Percentiles rank a stretch among this genome's conserved stretches.
These are phyloP conservation scores for Sphaeramia orbicularis DNA, from an alignment of 2,797 vertebrate genomes.

Conservation along the genomic window DNA sequence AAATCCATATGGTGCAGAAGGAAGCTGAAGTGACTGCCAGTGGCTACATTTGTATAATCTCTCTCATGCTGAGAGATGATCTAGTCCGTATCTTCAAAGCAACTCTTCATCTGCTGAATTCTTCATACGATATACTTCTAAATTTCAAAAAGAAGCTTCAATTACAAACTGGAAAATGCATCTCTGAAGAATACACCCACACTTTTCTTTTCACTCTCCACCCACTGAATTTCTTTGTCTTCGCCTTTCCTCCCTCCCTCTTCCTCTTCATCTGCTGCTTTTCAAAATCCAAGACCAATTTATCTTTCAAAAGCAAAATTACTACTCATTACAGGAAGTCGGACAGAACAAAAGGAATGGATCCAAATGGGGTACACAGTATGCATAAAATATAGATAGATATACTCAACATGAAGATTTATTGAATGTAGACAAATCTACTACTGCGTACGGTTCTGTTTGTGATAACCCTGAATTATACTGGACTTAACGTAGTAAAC, in stretches of 20 bases:
- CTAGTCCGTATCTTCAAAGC: conserved; percentile 54
- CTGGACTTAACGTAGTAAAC: no score
- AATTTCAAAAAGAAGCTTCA: conserved; percentile 36
- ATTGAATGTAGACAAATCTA: conserved; percentile 36
- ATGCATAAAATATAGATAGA: conserved; percentile 9
- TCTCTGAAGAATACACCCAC: conserved; percentile 41
- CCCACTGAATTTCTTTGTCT: conserved; percentile 41
- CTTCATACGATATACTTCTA: conserved; percentile 45
- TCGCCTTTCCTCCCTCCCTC: conserved; percentile 8
- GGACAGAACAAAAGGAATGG: conserved; percentile 37
- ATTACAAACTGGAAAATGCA: conserved; percentile 55
- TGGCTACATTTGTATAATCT: conserved; percentile 49
- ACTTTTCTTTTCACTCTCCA: conserved; percentile 17
- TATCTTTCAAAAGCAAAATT: conserved; percentile 55
- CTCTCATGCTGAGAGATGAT: conserved; percentile 51
- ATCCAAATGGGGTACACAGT: conserved; percentile 46
- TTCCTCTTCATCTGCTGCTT: conserved; percentile 14
- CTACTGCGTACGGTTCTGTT: background rate
- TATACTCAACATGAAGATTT: conserved; percentile 43
- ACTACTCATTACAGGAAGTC: conserved; percentile 56
- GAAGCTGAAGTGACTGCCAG: conserved; percentile 29
- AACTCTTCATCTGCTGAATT: conserved; percentile 21
- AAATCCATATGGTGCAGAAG: conserved; percentile 32
- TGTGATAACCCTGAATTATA: no score
- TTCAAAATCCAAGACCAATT: conserved; percentile 53